Conservation (phyloP, 2,113 vertebrate genomes). For the Mirounga angustirostris region DNA sequence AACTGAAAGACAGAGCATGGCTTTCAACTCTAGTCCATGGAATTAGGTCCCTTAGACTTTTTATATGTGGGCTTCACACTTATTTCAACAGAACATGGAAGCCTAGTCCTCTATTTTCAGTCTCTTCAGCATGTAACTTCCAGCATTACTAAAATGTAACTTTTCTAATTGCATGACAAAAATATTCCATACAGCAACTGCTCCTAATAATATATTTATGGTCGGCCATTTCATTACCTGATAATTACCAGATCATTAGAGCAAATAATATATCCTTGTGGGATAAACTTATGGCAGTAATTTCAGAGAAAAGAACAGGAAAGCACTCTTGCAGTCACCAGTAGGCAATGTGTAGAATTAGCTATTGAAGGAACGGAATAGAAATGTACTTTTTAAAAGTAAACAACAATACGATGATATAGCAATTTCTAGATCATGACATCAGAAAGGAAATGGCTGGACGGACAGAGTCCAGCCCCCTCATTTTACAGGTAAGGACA, state of each 20-base stretch:
- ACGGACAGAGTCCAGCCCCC: background rate
- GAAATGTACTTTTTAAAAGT: conserved; percentile 38
- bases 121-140: conserved; percentile 50
- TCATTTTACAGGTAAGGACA: background rate
- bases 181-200: conserved; percentile 66
- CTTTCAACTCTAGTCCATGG: background rate
- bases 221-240: conserved; percentile 74
- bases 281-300: conserved; percentile 63
- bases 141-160: conserved; percentile 62
- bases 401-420: conserved; percentile 18
- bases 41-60: background rate
- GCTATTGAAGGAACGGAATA: conserved; percentile 58
- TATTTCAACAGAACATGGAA: conserved; percentile 23
- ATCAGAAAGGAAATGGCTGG: background rate
- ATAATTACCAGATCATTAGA: conserved; percentile 78
- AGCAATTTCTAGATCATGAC: conserved; percentile 43
- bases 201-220: conserved; percentile 69
- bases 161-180: conserved; percentile 69
- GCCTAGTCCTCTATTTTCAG: conserved; percentile 14
- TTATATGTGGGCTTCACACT: background rate
- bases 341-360: conserved; percentile 52
- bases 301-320: conserved; percentile 69
- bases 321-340: conserved; percentile 41
- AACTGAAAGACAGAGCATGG: background rate
- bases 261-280: conserved; percentile 74